These are phyloP conservation scores for Oscheius onirici DNA, from an alignment of 2,888 invertebrate species.

Conservation along the genomic window DNA sequence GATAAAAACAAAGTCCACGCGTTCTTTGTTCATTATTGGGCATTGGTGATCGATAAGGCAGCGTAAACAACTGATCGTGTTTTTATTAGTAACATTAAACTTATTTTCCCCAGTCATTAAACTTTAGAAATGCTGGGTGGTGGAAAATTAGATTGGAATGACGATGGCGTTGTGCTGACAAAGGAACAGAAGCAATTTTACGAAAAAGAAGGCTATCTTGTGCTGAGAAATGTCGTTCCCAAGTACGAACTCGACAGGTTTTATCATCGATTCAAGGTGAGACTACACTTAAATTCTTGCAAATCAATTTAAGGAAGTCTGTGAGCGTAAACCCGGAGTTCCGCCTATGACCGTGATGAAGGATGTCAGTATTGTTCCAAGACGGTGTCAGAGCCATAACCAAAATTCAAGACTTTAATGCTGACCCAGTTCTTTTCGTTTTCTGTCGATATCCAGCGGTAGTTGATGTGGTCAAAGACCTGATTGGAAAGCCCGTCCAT, in stretches of 20 bases:
- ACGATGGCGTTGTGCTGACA: slow-evolving; percentile 30
- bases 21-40: background rate
- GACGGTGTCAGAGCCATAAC: slow-evolving; percentile 78
- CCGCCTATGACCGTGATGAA: slow-evolving; percentile 78
- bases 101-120: background rate
- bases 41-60: background rate
- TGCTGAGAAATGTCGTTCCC: slow-evolving; percentile 80
- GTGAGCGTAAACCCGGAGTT: slow-evolving; percentile 75
- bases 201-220: slow-evolving; percentile 83
- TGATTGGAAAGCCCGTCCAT: slow-evolving; percentile 76
- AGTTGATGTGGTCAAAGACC: slow-evolving; percentile 80
- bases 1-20: slow-evolving; percentile 10
- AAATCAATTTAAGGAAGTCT: slow-evolving; percentile 79
- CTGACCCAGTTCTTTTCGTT: slow-evolving; percentile 80
- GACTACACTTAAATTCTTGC: background rate
- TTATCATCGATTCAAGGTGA: slow-evolving; percentile 73
- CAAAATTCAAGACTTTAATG: slow-evolving; percentile 83
- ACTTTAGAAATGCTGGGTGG: slow-evolving; percentile 12
- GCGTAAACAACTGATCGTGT: no score
- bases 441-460: slow-evolving; percentile 80
- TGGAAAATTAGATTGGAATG: slow-evolving; percentile 14
- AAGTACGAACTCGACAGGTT: slow-evolving; percentile 79
- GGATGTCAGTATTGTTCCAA: slow-evolving; percentile 79
- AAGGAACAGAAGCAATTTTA: slow-evolving; percentile 76
- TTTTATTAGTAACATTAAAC: background rate